Percentiles rank a stretch among this genome's conserved stretches.
Evolutionary conservation across 1,140 invertebrate species (phyloP).

Genomic region (Nautilus pompilius): DNA sequence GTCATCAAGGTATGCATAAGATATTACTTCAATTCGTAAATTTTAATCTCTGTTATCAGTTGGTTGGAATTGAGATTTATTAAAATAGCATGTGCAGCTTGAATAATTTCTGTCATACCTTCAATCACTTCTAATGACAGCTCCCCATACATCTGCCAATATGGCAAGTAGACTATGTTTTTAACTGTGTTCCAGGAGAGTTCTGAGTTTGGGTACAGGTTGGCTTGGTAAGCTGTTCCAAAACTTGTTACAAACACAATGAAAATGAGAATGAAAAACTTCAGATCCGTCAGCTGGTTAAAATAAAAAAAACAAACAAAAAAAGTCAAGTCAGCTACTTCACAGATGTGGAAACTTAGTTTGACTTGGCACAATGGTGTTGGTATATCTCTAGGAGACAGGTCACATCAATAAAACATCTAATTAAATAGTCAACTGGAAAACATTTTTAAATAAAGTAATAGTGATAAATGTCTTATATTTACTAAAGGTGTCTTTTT

Average conservation of each 20-base stretch:
- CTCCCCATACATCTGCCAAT: constrained; percentile 54
- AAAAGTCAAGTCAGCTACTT: not conserved
- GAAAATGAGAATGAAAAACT: constrained; percentile 51
- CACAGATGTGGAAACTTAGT: no score
- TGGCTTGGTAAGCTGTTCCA: constrained; percentile 45
- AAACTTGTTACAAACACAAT: constrained; percentile 50
- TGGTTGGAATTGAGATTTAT: not conserved
- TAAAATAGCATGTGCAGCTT: not conserved
- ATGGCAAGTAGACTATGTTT: constrained; percentile 46
- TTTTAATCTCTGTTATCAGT: not conserved
- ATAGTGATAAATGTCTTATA: no score
- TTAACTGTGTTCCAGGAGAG: constrained; percentile 31
- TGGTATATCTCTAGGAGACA: no score
- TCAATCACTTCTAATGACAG: constrained; percentile 48
- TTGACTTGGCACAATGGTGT: no score
- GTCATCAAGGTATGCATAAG: not conserved
- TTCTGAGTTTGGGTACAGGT: constrained; percentile 43
- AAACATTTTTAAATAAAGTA: no score
- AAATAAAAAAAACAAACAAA: constrained; percentile 8
- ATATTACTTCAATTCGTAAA: not conserved
- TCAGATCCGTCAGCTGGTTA: constrained; percentile 46
- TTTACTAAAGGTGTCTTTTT: no score
- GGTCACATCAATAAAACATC: not conserved
- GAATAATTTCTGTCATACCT: constrained; percentile 24
- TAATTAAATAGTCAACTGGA: not conserved